A percentile compares a stretch with the other conserved stretches of the same genome.
Evolutionary conservation across 1,140 invertebrate species (phyloP).

Genomic region (Drosophila oshimai): DNA sequence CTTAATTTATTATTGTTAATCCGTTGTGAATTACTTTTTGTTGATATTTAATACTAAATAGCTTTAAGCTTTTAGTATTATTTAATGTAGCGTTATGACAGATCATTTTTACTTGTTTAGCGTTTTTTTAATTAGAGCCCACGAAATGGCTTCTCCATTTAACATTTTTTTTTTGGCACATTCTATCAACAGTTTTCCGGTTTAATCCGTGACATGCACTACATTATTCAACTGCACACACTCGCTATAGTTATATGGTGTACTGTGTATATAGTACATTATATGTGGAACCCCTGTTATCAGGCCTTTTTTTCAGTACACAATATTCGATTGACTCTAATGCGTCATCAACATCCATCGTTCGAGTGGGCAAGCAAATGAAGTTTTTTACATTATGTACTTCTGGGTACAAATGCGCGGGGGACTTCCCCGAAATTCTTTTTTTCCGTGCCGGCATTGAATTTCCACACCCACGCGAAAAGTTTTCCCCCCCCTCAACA

Average conservation of each 20-base stretch:
- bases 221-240: background rate
- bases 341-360: slow-evolving; percentile 50
- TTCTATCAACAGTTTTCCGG: slow-evolving; percentile 1
- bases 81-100: too few relatives aligned
- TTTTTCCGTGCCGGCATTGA: slow-evolving; percentile 23
- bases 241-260: background rate
- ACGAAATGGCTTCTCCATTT: too few relatives aligned
- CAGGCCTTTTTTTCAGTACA: slow-evolving; percentile 15
- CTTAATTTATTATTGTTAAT: too few relatives aligned
- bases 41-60: too few relatives aligned
- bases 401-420: background rate
- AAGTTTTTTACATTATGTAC: slow-evolving; percentile 12
- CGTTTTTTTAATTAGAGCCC: too few relatives aligned
- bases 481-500: background rate
- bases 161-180: too few relatives aligned
- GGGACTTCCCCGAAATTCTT: slow-evolving; percentile 40
- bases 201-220: slow-evolving; percentile 13
- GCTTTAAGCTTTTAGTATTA: too few relatives aligned
- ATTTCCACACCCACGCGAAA: slow-evolving; percentile 30
- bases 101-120: too few relatives aligned
- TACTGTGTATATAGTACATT: background rate
- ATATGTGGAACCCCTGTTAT: slow-evolving; percentile 18
- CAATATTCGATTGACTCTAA: slow-evolving; percentile 29
- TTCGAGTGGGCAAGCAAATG: background rate
- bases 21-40: too few relatives aligned